Conservation (phyloP, 2,888 invertebrate genomes). For the Pantelozetes paolii region DNA sequence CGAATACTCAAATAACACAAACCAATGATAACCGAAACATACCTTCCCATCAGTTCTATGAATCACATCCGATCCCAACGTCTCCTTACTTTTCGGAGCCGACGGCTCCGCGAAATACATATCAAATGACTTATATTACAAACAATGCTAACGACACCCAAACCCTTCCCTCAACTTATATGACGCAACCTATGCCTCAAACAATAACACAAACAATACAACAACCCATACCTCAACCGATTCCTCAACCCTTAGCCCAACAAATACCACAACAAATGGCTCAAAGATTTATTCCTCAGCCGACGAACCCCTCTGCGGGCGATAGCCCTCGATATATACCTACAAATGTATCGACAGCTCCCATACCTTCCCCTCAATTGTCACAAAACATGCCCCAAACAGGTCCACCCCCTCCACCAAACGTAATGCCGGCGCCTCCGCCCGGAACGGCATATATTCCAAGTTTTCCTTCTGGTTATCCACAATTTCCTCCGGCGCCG, state of each 20-base stretch:
- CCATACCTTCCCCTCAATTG: slow-evolving; percentile 4
- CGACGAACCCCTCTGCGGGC: background rate
- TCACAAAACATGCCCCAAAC: slow-evolving; percentile 27
- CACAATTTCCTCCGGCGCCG: slow-evolving; percentile 46
- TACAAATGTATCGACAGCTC: slow-evolving; percentile 4
- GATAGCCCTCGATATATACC: slow-evolving; percentile 22
- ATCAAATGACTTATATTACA: slow-evolving; percentile 23
- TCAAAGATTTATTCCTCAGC: slow-evolving; percentile 18
- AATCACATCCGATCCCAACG: slow-evolving; percentile 34
- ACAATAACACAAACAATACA: background rate
- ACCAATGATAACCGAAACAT: slow-evolving; percentile 8
- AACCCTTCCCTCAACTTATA: slow-evolving; percentile 24
- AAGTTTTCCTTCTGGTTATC: slow-evolving; percentile 46
- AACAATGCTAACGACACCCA: slow-evolving; percentile 21
- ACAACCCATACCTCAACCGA: slow-evolving; percentile 15
- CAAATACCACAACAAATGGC: slow-evolving; percentile 8
- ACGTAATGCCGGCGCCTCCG: slow-evolving; percentile 43
- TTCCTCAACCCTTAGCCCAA: slow-evolving; percentile 8
- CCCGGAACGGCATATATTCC: slow-evolving; percentile 45
- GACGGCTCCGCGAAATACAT: slow-evolving; percentile 21
- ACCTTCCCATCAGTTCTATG: slow-evolving; percentile 37
- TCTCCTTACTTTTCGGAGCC: slow-evolving; percentile 29
- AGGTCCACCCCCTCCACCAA: slow-evolving; percentile 38
- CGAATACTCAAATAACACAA: slow-evolving; percentile 23
- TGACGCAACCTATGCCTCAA: slow-evolving; percentile 21